Conservation (phyloP, 1,140 invertebrate genomes). For the Eufriesea mexicana region DNA sequence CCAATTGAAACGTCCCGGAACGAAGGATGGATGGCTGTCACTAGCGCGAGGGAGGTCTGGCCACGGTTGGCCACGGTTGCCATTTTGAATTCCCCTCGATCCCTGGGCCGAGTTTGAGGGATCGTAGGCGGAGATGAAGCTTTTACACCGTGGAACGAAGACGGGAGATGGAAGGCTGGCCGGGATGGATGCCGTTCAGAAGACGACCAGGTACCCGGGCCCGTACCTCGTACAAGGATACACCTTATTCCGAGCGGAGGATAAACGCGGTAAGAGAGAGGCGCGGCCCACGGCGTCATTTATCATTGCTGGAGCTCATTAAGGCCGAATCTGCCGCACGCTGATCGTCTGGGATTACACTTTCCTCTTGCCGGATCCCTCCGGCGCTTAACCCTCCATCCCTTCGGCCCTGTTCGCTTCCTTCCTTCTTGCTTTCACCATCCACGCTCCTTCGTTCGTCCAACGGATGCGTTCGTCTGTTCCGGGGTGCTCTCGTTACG, state of each 20-base stretch:
- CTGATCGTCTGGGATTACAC: slow-evolving; percentile 79
- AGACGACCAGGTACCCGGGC: slow-evolving; percentile 34
- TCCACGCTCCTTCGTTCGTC: slow-evolving; percentile 9
- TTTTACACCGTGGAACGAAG: slow-evolving; percentile 71
- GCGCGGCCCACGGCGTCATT: slow-evolving; percentile 77
- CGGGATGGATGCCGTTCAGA: slow-evolving; percentile 66
- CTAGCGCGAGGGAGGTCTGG: slow-evolving; percentile 63
- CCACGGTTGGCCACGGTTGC: slow-evolving; percentile 67
- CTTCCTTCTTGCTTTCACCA: slow-evolving; percentile 40
- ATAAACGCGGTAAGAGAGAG: slow-evolving; percentile 72
- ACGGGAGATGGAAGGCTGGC: slow-evolving; percentile 72
- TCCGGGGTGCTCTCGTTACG: slow-evolving; percentile 39
- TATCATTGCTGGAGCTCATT: slow-evolving; percentile 80
- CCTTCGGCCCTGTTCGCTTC: slow-evolving; percentile 30
- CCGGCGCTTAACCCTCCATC: slow-evolving; percentile 70
- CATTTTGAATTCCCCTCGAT: slow-evolving; percentile 81
- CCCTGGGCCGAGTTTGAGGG: slow-evolving; percentile 77
- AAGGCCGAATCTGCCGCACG: slow-evolving; percentile 79
- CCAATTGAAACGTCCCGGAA: slow-evolving; percentile 77
- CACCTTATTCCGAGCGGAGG: slow-evolving; percentile 72
- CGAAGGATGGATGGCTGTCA: slow-evolving; percentile 77
- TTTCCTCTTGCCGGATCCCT: slow-evolving; percentile 68
- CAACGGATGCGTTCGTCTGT: neutral
- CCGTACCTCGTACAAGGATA: slow-evolving; percentile 68
- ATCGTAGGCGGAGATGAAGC: slow-evolving; percentile 82